A percentile compares a stretch with the other conserved stretches of the same genome.
These are phyloP conservation scores for Uloborus diversus DNA, from an alignment of 1,140 invertebrate genomes.

Conservation along the genomic window DNA sequence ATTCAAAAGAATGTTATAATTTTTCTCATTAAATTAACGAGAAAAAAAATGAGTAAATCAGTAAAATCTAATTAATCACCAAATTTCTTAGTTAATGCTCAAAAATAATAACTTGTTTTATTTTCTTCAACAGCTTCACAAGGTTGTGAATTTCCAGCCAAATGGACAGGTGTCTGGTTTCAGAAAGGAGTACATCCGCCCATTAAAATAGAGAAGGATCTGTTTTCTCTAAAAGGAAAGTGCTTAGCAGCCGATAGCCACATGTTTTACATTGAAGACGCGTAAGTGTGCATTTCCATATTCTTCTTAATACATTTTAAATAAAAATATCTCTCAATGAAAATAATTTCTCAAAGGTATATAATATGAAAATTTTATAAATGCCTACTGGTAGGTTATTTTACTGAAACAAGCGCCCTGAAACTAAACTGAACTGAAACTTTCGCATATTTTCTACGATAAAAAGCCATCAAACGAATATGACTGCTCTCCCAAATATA, in stretches of 20 bases:
- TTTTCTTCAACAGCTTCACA: slow-evolving; percentile 65
- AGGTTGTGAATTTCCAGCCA: slow-evolving; percentile 75
- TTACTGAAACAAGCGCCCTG: no score
- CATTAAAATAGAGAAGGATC: slow-evolving; percentile 75
- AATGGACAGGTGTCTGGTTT: slow-evolving; percentile 81
- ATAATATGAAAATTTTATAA: no score
- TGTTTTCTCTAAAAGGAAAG: slow-evolving; percentile 78
- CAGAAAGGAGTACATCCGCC: slow-evolving; percentile 75
- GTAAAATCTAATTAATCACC: background rate
- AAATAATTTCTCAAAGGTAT: no score
- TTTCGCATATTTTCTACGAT: no score
- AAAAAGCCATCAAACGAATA: no score
- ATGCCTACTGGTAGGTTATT: no score
- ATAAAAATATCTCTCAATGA: no score
- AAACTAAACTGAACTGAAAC: no score
- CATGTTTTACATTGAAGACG: slow-evolving; percentile 78
- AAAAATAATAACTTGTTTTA: background rate
- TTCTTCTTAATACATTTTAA: no score
- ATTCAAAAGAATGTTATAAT: no score
- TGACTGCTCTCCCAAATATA: no score
- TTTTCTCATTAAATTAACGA: background rate
- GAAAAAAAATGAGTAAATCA: background rate
- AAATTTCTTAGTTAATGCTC: background rate
- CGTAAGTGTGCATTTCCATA: slow-evolving; percentile 70
- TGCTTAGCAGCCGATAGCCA: slow-evolving; percentile 76